Conservation (phyloP, 2,888 invertebrate species). For the Tinea trinotella region DNA sequence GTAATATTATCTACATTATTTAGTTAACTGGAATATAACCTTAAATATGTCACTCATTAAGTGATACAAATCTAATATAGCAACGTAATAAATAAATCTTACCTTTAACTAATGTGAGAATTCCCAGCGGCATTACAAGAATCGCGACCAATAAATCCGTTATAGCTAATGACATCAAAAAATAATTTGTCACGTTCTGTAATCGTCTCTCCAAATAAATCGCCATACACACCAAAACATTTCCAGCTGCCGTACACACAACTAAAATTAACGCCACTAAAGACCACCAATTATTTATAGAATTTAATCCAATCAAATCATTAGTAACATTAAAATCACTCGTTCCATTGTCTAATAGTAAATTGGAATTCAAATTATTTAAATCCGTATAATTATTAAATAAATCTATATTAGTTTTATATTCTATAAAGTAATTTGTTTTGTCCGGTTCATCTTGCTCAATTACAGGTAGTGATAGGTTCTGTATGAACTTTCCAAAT, state of each 20-base stretch:
- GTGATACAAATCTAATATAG: too few relatives aligned
- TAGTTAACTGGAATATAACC: too few relatives aligned
- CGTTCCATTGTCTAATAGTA: conserved; percentile 5
- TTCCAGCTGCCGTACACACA: conserved; percentile 90
- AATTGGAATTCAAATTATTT: background rate
- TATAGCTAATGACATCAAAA: conserved; percentile 94
- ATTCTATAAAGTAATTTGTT: background rate
- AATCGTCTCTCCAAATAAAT: conserved; percentile 92
- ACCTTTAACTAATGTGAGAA: conserved; percentile 86
- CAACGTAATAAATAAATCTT: conserved; percentile 49
- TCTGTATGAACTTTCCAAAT: conserved; percentile 26
- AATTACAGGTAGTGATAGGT: background rate
- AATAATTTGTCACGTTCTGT: conserved; percentile 98
- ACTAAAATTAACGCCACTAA: conserved; percentile 83
- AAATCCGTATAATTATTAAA: background rate
- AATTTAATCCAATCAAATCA: conserved; percentile 27
- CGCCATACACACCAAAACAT: conserved; percentile 94
- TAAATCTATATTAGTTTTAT: background rate
- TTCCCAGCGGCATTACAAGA: conserved; percentile 95
- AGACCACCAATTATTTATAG: conserved; percentile 85
- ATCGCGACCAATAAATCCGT: conserved; percentile 96
- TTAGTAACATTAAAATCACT: conserved; percentile 24
- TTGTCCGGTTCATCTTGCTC: background rate
- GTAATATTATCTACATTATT: too few relatives aligned
- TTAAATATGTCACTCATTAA: too few relatives aligned